Base-by-base conservation (phyloP, 1,140 invertebrate species). In the Temnothorax longispinosus region DNA sequence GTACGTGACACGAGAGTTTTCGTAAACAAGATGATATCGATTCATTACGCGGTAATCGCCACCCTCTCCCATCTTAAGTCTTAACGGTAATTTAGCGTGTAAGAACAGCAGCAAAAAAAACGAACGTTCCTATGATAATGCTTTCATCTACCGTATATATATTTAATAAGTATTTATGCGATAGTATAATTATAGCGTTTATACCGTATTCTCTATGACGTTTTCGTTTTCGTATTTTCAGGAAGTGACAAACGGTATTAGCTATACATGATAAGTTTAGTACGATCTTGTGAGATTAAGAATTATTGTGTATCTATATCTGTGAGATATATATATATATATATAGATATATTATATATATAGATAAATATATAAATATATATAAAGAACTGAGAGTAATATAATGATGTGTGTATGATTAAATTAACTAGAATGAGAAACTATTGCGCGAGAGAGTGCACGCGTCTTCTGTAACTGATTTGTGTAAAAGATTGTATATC, bases 81-180 rank as follows among this genome's bases (percentile, higher is more conserved):
- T 89, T 89, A 88, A 85, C 47, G 78, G 77, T 91, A 90, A 90
- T 64, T 56, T 91, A 91, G 85, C 54, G 54, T 88, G 21, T 54
- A 87, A 84, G 82, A 54, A 21, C 71, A 86, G 65, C 86, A 90
- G 76, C 84, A 86, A 88, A 27, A 27, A 27, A 27, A 93, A 85
- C 91, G 84, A 92, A 93, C 90, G 92, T 93, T 93, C 92, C 93
- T 93, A 93, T 91, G 91, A 78, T 92, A 91, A 93, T 93, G 92
- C 92, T 93, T 93, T 93, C 88, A 90, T 91, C 87, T 92, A 91
- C 67, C 75, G 47, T 74, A 91, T 91, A 88, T 91, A 92, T 27
- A 27, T 27, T 88, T 90, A 89, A 78, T 88, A 87, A 84, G 84
- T 91, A 92, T 87, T 88, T 88, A 90, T 62, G 85, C 77, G 88